Base-by-base conservation (phyloP, 53 echinoderm and acorn worm species). In the Apostichopus leukothele region DNA sequence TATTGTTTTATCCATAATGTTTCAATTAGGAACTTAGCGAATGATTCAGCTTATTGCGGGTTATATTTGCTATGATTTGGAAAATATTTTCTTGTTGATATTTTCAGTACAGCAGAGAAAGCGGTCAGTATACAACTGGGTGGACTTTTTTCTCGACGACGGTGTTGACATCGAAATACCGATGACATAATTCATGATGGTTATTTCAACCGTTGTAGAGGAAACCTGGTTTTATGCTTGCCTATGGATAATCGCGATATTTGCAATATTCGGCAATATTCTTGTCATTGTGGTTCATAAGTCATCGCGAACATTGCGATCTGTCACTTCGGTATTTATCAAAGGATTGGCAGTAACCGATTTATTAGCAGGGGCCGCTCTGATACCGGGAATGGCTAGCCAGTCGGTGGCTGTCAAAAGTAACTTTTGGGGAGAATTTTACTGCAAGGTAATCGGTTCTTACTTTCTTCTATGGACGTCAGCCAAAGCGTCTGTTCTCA, bases 361-460 rank as follows among this genome's bases (percentile, higher is more conserved):
- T 76, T 74, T 93, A 75, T 63, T 91, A 67, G 89, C 91, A 7
- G 94, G 91, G 18, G 25, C 88, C 60, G 66, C 91, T 39, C 19
- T 88, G 16, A 55, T 93, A 1, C 94, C 94, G 6, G 78, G 91
- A 14, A 78, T 90, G 67, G 53, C 89, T 21, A 52, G 50, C 13
- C 50, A 76, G 51, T 90, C 91, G 0, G 83, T 86, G n/a, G 73
- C 74, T 5, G 51, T 87, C 3, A 75, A 16, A 52, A 21, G 83
- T 51, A 84, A 89, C 51, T 60, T 89, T 52, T 61, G 83, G 67
- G 96, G 96, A 9, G 92, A 90, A 9, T 51, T 96, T 27, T 96
- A 96, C 88, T 96, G 96, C 68, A 94, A 92, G 50, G 76, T 96
- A 59, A 89, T 96, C 10, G 93, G 91, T 60, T 96, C 96, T 1